A percentile compares a stretch with the other conserved stretches of the same genome.
These are phyloP conservation scores for Philopotamus ludificatus DNA, from an alignment of 1,140 invertebrate species.

Conservation along the genomic window DNA sequence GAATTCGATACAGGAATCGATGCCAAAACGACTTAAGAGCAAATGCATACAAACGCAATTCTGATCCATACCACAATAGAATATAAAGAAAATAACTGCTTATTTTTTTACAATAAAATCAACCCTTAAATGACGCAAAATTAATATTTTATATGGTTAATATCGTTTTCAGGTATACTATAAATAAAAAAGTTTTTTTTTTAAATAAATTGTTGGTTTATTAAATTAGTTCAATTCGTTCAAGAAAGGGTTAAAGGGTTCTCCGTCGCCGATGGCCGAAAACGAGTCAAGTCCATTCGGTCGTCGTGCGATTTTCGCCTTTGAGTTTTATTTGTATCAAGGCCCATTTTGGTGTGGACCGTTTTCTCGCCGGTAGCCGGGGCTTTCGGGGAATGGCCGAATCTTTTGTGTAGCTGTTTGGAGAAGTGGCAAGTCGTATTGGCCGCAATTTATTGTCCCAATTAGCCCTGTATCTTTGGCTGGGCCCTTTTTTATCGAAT, in stretches of 20 bases:
- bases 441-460: conserved; percentile 39
- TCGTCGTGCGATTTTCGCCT: conserved; percentile 26
- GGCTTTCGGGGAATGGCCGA: conserved; percentile 12
- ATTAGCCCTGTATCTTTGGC: conserved; percentile 31
- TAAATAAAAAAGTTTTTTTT: conserved; percentile 2
- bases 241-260: not conserved
- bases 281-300: conserved; percentile 5
- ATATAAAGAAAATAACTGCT: too few relatives aligned
- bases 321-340: too few relatives aligned
- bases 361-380: not conserved
- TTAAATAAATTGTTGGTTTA: not conserved
- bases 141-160: too few relatives aligned
- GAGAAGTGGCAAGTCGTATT: conserved; percentile 29
- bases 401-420: conserved; percentile 29
- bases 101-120: too few relatives aligned
- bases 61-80: not conserved
- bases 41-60: not conserved
- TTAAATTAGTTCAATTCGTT: too few relatives aligned
- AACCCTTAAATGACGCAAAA: too few relatives aligned
- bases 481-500: conserved; percentile 20
- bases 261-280: conserved; percentile 8
- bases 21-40: conserved; percentile 9
- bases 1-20: conserved; percentile 19
- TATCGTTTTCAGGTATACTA: too few relatives aligned
- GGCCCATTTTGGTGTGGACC: too few relatives aligned